These are phyloP conservation scores for Microplitis manilae DNA, from an alignment of 2,888 invertebrate genomes.

Conservation along the genomic window DNA sequence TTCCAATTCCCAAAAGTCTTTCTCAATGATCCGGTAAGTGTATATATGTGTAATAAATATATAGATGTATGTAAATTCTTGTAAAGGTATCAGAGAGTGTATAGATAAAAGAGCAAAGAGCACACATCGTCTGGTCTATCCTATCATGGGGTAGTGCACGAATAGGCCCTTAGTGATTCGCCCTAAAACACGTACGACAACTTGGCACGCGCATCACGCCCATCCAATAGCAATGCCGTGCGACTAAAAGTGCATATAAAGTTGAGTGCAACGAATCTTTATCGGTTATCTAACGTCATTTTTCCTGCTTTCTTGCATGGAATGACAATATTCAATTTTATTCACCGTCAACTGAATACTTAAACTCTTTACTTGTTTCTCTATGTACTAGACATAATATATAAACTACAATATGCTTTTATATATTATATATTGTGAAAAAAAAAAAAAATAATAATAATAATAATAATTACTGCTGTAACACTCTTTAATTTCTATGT, in stretches of 20 bases:
- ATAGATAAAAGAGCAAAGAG: slow-evolving; percentile 4
- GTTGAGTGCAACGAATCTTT: slow-evolving; percentile 37
- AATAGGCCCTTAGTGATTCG: slow-evolving; percentile 27
- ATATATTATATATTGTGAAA: no score
- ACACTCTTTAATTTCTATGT: background rate
- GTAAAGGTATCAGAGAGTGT: background rate
- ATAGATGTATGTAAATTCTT: background rate
- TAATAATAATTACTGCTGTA: background rate
- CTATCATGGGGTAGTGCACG: slow-evolving; percentile 12
- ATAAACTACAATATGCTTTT: no score
- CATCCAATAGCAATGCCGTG: slow-evolving; percentile 23
- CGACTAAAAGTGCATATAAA: slow-evolving; percentile 39
- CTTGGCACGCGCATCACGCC: slow-evolving; percentile 40
- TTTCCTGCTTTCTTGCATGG: slow-evolving; percentile 17
- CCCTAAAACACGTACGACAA: slow-evolving; percentile 36
- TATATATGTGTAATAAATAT: background rate
- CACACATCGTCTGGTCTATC: slow-evolving; percentile 1
- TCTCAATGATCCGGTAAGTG: background rate
- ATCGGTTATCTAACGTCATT: slow-evolving; percentile 33
- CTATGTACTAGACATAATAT: background rate
- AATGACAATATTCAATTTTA: slow-evolving; percentile 36
- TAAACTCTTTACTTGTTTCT: background rate
- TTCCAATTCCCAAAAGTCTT: background rate
- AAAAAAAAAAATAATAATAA: background rate
- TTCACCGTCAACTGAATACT: slow-evolving; percentile 2